These are phyloP conservation scores for Manis crassicaudata DNA, from an alignment of 2,797 vertebrate genomes.

Conservation along the genomic window DNA sequence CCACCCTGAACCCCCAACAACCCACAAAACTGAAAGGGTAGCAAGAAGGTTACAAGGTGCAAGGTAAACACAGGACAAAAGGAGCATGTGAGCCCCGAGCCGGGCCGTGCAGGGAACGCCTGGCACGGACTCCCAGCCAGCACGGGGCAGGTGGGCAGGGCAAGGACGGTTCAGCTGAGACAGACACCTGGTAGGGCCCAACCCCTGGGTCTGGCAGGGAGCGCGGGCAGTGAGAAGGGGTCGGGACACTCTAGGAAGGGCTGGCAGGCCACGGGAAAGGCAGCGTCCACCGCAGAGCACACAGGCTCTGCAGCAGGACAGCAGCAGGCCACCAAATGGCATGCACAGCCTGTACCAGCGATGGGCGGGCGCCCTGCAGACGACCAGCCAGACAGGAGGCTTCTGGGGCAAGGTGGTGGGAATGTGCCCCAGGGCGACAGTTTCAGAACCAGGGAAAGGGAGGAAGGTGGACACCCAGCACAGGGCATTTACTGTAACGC, in stretches of 20 bases:
- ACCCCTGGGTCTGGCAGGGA: background rate
- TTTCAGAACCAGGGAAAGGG: background rate
- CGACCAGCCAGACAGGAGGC: background rate
- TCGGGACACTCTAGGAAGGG: background rate
- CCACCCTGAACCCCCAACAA: background rate
- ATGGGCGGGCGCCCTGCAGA: rapidly evolving
- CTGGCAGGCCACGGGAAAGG: background rate
- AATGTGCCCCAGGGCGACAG: no score
- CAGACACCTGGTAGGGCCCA: background rate
- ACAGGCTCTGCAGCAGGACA: background rate
- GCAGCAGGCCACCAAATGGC: rapidly evolving
- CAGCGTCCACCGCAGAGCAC: rapidly evolving
- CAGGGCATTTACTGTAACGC: rapidly evolving
- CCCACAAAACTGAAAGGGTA: background rate
- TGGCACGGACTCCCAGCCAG: background rate
- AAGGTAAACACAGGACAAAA: background rate
- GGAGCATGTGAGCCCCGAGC: background rate
- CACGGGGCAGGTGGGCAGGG: background rate
- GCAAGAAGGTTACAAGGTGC: background rate
- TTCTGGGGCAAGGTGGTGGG: rapidly evolving
- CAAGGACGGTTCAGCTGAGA: background rate
- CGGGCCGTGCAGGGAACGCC: no score
- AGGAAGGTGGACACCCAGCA: background rate
- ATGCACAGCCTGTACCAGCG: rapidly evolving
- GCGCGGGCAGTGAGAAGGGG: background rate